phyloP scores from a whole-genome alignment of 2,113 vertebrate species.

The Hemibagrus wyckioides region DNA sequence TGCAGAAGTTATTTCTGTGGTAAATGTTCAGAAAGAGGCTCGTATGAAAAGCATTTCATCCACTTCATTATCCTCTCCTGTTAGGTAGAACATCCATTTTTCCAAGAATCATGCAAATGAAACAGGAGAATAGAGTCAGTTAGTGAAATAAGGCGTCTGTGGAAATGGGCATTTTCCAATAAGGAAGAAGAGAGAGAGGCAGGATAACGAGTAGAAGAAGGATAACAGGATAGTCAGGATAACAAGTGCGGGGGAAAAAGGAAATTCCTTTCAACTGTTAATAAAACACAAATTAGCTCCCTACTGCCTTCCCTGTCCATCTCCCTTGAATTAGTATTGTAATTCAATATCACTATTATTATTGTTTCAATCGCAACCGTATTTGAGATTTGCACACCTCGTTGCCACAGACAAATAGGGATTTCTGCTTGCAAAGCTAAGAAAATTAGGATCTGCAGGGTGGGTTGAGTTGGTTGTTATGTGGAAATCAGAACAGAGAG shows the following conservation, averaged over 20 bases:
- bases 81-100: not conserved
- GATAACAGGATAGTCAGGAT: too few relatives aligned
- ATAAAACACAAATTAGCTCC: slow-evolving; percentile 2
- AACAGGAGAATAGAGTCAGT: not conserved
- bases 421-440: not conserved
- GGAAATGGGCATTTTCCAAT: not conserved
- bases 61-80: not conserved
- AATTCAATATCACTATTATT: not conserved
- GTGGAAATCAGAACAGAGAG: not conserved
- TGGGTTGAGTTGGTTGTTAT: not conserved
- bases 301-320: not conserved
- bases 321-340: not conserved
- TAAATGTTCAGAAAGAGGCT: not conserved
- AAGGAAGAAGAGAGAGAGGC: too few relatives aligned
- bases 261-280: not conserved
- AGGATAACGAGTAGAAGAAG: too few relatives aligned
- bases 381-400: not conserved
- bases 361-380: not conserved
- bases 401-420: not conserved
- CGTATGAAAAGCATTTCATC: not conserved
- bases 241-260: too few relatives aligned
- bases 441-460: not conserved
- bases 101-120: not conserved
- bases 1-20: not conserved
- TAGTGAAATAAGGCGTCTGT: not conserved